Conservation (phyloP, 2,888 invertebrate genomes). For the Ditula angustiorana region DNA sequence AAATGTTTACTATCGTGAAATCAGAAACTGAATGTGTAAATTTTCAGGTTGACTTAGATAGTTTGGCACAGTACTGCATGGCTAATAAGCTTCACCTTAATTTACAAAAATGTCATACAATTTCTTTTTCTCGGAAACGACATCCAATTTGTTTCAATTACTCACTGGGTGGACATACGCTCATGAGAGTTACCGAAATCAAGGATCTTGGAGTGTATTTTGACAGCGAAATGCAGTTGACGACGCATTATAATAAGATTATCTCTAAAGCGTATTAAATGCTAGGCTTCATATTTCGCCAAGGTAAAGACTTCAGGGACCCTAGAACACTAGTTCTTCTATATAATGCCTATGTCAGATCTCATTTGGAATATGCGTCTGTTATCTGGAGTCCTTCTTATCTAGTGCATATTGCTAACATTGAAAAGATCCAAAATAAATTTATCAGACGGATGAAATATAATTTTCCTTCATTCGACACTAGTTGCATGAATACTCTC, state of each 20-base stretch:
- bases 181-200: no score
- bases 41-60: slow-evolving; percentile 22
- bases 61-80: background rate
- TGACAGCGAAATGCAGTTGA: no score
- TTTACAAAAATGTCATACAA: no score
- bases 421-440: background rate
- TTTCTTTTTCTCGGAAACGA: no score
- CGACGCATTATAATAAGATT: no score
- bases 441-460: background rate
- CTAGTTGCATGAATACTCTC: no score
- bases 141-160: no score
- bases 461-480: no score
- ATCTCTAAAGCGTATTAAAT: no score
- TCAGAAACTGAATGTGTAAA: background rate
- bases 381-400: background rate
- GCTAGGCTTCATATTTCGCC: no score
- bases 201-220: no score
- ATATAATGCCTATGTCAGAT: background rate
- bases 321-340: background rate
- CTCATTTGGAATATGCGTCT: background rate
- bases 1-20: slow-evolving; percentile 28
- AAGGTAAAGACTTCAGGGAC: background rate
- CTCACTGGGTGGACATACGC: no score
- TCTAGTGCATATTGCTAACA: background rate
- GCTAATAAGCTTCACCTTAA: background rate